Base-by-base conservation (phyloP, 1,140 invertebrate species). In the Anthonomus grandis region DNA sequence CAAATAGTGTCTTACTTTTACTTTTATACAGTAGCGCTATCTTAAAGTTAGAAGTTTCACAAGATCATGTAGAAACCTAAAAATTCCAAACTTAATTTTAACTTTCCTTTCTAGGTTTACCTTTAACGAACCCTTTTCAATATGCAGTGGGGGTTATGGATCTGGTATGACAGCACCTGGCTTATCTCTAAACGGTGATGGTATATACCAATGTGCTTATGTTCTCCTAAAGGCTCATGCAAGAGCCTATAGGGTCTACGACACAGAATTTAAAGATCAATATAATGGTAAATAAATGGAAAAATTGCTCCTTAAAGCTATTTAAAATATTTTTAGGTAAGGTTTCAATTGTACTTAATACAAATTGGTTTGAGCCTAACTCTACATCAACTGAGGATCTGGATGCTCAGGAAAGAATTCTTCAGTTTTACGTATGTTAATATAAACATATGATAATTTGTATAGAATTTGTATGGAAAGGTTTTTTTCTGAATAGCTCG, bases 131-230 rank as follows among this genome's bases (percentile, higher is more conserved):
- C 65, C 75, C 4, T 79, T 75, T 0, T 65, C 79, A 82, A 12
- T 84, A 83, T 3, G 84, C 83, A 2, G 85, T 83, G 83, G 69
- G 78, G 2, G 86, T 85, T 66, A 77, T 78, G 2, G 58, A 76
- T 22, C 76, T 83, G 41, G 76, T 77, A 10, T 77, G 80, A 0
- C 74, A 77, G 27, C 72, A 74, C 56, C 83, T 82, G 58, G 84
- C 81, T 23, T 57, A 12, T 3, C 19, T 10, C 38, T 57, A 4
- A 18, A 17, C 23, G 64, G 70, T 49, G 49, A 64, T 38, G 65
- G 60, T 8, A 60, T 62, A 46, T 71, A 70, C 52, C 52, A 64
- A 50, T 71, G 70, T 49, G 37, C 60, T 9, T 66, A 70, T 45
- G 64, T 56, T 23, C 22, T 69, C 1, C 39, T 71, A 4, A 63